Evolutionary conservation across 2,888 invertebrate species (phyloP).

Genomic region (Lasioglossum pauxillum): DNA sequence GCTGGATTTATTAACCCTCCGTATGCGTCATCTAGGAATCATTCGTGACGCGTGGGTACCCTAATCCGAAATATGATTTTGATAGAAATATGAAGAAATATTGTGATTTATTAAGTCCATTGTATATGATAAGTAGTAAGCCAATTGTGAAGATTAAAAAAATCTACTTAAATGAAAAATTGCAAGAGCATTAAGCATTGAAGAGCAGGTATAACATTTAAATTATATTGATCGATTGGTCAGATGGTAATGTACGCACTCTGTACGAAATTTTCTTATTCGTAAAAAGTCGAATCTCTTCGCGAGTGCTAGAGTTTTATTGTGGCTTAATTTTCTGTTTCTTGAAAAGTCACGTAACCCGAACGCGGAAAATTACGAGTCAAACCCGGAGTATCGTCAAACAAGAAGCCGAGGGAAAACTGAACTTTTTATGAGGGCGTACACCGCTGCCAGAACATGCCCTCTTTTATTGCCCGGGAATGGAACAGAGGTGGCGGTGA

Average conservation of each 20-base stretch:
- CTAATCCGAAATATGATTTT: no score
- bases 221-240: neutral
- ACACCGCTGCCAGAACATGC: constrained; percentile 27
- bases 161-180: neutral
- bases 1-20: no score
- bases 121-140: no score
- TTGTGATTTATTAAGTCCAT: no score
- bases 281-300: neutral
- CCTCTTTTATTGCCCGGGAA: constrained; percentile 51
- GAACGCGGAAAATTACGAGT: neutral
- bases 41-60: no score
- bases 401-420: constrained; percentile 7
- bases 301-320: neutral
- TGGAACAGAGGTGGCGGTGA: constrained; percentile 51
- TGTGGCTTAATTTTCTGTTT: neutral
- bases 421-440: constrained; percentile 42
- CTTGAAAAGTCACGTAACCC: neutral
- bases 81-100: no score
- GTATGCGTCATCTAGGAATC: no score
- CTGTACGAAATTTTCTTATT: no score
- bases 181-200: neutral
- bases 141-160: neutral
- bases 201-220: neutral
- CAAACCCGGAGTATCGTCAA: constrained; percentile 5
- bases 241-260: neutral